Evolutionary conservation across 2,888 invertebrate species (phyloP).

Genomic region (Autographa gamma): DNA sequence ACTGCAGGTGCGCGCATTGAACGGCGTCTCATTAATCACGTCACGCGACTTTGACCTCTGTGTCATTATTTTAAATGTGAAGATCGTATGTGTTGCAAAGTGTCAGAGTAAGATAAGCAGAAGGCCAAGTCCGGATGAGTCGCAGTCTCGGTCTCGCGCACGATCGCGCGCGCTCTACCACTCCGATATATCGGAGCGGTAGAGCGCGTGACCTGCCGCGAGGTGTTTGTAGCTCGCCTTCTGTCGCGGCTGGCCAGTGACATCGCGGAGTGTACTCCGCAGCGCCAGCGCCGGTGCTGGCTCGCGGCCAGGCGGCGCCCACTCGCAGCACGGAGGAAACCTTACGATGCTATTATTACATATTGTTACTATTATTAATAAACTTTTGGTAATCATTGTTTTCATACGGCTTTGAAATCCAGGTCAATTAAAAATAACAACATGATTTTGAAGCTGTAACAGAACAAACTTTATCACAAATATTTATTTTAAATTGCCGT

Average conservation of each 20-base stretch:
- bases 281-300: slow-evolving; percentile 11
- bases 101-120: background rate
- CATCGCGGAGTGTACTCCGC: background rate
- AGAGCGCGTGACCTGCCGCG: background rate
- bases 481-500: no score
- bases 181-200: no score
- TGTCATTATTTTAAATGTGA: background rate
- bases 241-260: background rate
- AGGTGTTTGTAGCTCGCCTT: background rate
- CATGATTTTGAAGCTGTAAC: background rate
- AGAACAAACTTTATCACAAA: no score
- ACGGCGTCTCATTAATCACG: background rate
- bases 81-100: background rate
- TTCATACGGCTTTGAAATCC: no score
- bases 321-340: slow-evolving; percentile 20
- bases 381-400: background rate
- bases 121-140: background rate
- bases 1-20: background rate
- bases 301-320: slow-evolving; percentile 13
- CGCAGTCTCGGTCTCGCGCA: no score
- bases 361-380: background rate
- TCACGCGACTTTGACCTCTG: background rate
- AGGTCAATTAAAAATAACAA: no score
- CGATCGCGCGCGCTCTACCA: no score
- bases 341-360: slow-evolving; percentile 4